A percentile compares a stretch with the other conserved stretches of the same genome.
Evolutionary conservation across 1,140 invertebrate species (phyloP).

Genomic region (Pogonognathellus flavescens): DNA sequence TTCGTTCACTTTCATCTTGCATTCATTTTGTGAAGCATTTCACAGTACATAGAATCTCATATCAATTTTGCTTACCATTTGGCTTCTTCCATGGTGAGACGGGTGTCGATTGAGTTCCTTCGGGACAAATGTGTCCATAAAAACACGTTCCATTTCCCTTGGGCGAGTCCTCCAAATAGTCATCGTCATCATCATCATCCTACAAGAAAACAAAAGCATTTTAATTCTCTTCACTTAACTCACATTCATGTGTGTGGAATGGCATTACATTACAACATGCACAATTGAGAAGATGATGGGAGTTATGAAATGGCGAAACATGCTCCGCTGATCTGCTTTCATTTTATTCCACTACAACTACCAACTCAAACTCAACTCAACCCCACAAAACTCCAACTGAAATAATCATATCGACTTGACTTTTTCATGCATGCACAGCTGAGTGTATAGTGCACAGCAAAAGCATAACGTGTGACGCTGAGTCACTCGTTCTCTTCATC

Average conservation of each 20-base stretch:
- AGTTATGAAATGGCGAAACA: slow-evolving; percentile 17
- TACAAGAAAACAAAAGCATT: slow-evolving; percentile 49
- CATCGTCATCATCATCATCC: slow-evolving; percentile 67
- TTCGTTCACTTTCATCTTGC: neutral
- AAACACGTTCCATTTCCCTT: slow-evolving; percentile 61
- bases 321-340: neutral
- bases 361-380: neutral
- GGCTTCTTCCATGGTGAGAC: slow-evolving; percentile 61
- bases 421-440: no score
- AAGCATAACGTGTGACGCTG: slow-evolving; percentile 25
- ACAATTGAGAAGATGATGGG: no score
- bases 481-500: slow-evolving; percentile 20
- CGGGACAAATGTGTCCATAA: slow-evolving; percentile 66
- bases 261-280: no score
- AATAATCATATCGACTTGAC: no score
- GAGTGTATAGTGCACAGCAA: no score
- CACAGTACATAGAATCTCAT: slow-evolving; percentile 9
- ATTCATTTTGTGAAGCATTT: neutral
- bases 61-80: slow-evolving; percentile 49
- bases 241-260: no score
- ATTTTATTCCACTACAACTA: neutral
- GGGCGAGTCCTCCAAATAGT: slow-evolving; percentile 51
- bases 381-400: no score
- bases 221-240: neutral
- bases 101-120: slow-evolving; percentile 64